Percentiles rank a stretch among this genome's conserved stretches.
phyloP scores from a whole-genome alignment of 2,113 vertebrate species.

The Harpagus bidentatus region DNA sequence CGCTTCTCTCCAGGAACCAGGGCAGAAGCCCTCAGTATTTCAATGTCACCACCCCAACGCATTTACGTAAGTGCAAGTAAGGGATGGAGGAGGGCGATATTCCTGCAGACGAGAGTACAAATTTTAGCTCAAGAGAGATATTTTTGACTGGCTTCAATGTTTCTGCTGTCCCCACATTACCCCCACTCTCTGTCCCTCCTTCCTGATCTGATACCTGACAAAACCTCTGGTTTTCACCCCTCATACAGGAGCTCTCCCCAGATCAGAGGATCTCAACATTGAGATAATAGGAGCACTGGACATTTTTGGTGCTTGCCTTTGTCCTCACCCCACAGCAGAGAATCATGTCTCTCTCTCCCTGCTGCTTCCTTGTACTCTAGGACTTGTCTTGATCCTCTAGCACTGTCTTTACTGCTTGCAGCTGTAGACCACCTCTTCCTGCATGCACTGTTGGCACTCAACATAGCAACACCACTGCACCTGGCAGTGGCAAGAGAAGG shows the following conservation, averaged over 20 bases:
- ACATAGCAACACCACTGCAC: constrained; percentile 99
- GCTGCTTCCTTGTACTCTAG: not conserved
- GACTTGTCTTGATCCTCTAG: not conserved
- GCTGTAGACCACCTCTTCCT: constrained; percentile 94
- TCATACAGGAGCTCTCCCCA: not conserved
- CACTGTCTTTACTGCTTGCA: constrained; percentile 81
- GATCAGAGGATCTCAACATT: not conserved
- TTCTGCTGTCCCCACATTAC: not conserved
- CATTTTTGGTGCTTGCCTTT: not conserved
- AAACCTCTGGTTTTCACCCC: not conserved
- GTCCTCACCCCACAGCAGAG: not conserved
- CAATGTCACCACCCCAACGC: accelerated
- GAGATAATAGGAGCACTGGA: not conserved
- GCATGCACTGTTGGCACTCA: constrained; percentile 93
- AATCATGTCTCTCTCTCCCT: not conserved
- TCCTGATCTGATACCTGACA: not conserved
- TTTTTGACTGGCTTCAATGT: not conserved
- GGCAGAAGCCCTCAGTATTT: not conserved
- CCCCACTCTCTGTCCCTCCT: not conserved
- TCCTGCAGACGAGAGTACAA: not conserved
- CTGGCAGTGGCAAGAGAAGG: constrained; percentile 95
- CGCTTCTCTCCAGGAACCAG: not conserved
- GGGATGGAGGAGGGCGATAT: not conserved
- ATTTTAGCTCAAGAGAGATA: not conserved
- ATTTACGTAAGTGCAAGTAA: not conserved